Base-by-base conservation (phyloP, 2,797 vertebrate species). In the Leptodactylus fallax region DNA sequence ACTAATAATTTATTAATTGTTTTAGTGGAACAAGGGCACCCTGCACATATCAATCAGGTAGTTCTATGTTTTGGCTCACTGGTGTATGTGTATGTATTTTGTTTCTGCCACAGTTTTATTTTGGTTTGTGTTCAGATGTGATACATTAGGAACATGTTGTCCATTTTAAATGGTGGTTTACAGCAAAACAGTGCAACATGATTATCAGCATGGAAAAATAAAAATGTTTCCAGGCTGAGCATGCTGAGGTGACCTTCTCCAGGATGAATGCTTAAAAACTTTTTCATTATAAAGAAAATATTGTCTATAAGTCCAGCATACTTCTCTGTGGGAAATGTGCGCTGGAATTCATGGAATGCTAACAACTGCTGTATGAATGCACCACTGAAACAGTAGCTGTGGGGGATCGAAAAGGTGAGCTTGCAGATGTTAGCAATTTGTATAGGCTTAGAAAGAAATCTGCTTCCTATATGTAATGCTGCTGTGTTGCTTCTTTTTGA, bases 361-460 rank as follows among this genome's bases (percentile, higher is more conserved):
- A 49, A 82, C 58, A 65, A 82, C 14, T 82, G 61, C 58, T 19
- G 25, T 49, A 27, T 63, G 21, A 47, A 65, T 65, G 60, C 36
- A 49, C 10, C 19, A 67, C 36, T 51, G 7, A 49, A 82, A 67
- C 45, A 69, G 49, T 53, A n/a, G 55, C 81, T 53, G 47, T 53
- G 55, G 78, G 77, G 7, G 53, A 60, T 19, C 9, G 10, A 23
- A 83, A 83, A 67, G 45, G 47, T 55, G 47, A 83, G 63, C n/a
- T 17, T 55, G 51, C 65, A 83, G 65, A 83, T 71, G 65, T 56
- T 25, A 71, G 81, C 47, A 71, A 69, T 71, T 69, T 83, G 47
- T 71, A 71, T 25, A 56, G 65, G 47, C 65, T 47, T 83, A 83
- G 71, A 83, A 83, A 83, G 81, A 76, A 82, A 80, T 47, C 79